Conservation (phyloP, 2,797 vertebrate species). For the Todus mexicanus region DNA sequence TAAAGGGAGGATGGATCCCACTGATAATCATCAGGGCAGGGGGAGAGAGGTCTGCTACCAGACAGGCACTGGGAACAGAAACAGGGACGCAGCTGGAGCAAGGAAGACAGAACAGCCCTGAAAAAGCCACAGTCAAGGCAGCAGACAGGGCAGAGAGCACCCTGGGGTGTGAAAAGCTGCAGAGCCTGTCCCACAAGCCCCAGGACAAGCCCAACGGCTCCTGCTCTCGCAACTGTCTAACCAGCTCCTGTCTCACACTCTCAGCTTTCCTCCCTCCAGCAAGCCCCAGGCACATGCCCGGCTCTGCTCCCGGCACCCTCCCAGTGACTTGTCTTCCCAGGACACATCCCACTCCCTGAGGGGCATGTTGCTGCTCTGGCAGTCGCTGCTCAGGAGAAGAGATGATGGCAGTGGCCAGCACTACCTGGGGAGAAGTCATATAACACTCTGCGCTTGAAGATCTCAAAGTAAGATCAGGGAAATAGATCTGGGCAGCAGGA, state of each 20-base stretch:
- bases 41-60: neutral
- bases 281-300: neutral
- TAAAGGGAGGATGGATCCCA: neutral
- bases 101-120: neutral
- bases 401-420: neutral
- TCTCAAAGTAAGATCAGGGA: neutral
- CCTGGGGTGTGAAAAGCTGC: slow-evolving; percentile 11
- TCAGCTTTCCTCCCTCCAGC: neutral
- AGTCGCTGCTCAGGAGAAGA: neutral
- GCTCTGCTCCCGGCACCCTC: neutral
- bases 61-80: neutral
- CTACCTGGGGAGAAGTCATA: neutral
- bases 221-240: neutral
- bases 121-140: neutral
- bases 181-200: slow-evolving; percentile 32
- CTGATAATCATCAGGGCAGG: neutral
- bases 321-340: neutral
- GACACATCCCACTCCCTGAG: neutral
- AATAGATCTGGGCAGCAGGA: neutral
- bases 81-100: neutral
- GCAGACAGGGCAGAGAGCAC: slow-evolving; percentile 20
- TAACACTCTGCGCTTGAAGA: neutral
- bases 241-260: neutral
- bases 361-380: neutral
- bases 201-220: neutral